Evolutionary conservation across 2,113 vertebrate genomes (phyloP).

Genomic region (Chiloscyllium plagiosum): DNA sequence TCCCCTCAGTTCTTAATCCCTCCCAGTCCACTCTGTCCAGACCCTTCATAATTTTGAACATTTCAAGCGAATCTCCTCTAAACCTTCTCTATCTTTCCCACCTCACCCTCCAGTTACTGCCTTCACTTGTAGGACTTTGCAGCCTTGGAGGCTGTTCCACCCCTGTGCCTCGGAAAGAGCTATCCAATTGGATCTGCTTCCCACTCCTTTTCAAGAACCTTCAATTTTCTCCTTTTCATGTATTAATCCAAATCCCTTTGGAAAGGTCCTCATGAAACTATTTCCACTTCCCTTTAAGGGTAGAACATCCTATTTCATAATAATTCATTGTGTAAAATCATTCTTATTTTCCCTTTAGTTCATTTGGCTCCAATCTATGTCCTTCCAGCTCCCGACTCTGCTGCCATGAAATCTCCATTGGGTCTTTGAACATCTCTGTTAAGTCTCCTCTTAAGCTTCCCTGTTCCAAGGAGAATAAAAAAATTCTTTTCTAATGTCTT

Average conservation of each 20-base stretch:
- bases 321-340: neutral
- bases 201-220: neutral
- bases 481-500: neutral
- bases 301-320: neutral
- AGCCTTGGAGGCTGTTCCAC: neutral
- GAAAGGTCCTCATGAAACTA: neutral
- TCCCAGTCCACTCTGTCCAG: too few relatives aligned
- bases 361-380: neutral
- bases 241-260: neutral
- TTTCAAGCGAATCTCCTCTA: neutral
- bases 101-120: neutral
- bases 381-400: neutral
- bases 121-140: neutral
- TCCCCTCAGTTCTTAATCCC: too few relatives aligned
- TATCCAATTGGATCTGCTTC: neutral
- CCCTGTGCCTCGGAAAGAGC: neutral
- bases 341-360: neutral
- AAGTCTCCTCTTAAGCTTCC: neutral
- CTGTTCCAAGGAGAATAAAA: neutral
- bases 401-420: neutral
- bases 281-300: neutral
- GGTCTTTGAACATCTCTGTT: neutral
- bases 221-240: neutral
- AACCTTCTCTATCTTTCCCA: neutral
- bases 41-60: neutral